A percentile compares a stretch with the other conserved stretches of the same genome.
These are phyloP conservation scores for Alviniconcha strummeri DNA, from an alignment of 2,888 invertebrate species.

Conservation along the genomic window DNA sequence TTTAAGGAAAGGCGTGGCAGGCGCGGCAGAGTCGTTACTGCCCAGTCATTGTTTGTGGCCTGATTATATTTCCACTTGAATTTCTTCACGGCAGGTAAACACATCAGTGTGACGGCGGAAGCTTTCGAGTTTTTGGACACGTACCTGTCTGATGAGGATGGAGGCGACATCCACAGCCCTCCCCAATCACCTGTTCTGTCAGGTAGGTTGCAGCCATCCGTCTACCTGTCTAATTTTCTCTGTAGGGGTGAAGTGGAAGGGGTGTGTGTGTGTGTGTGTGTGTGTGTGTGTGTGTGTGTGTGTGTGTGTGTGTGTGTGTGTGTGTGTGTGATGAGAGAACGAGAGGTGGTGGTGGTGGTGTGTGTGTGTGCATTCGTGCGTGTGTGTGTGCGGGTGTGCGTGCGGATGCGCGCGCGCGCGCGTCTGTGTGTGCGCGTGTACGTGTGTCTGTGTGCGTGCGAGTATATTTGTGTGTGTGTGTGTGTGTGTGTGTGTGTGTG, in stretches of 20 bases:
- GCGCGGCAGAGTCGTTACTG: too few relatives aligned
- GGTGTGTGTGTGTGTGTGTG: not conserved
- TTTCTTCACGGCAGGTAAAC: slow-evolving; percentile 49
- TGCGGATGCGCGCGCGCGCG: slow-evolving; percentile 5
- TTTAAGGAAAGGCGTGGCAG: too few relatives aligned
- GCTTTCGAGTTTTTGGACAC: slow-evolving; percentile 65
- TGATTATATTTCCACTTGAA: too few relatives aligned
- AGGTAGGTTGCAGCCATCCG: slow-evolving; percentile 3
- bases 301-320: not conserved
- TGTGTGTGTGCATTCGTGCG: not conserved
- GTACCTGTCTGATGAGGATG: slow-evolving; percentile 65
- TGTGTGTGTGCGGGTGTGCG: slow-evolving; percentile 9
- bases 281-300: not conserved
- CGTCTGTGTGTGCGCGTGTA: slow-evolving; percentile 9
- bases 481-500: not conserved
- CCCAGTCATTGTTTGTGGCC: too few relatives aligned
- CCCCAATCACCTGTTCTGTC: slow-evolving; percentile 35
- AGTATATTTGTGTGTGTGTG: not conserved
- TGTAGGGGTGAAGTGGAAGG: not conserved
- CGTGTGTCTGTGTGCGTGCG: slow-evolving; percentile 3
- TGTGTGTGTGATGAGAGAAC: not conserved
- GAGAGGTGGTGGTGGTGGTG: not conserved
- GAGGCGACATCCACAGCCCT: slow-evolving; percentile 44
- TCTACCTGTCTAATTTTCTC: too few relatives aligned
- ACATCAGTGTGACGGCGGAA: slow-evolving; percentile 49